Evolutionary conservation across 2,113 vertebrate species (phyloP).

Genomic region (Chlamydotis undulata): DNA sequence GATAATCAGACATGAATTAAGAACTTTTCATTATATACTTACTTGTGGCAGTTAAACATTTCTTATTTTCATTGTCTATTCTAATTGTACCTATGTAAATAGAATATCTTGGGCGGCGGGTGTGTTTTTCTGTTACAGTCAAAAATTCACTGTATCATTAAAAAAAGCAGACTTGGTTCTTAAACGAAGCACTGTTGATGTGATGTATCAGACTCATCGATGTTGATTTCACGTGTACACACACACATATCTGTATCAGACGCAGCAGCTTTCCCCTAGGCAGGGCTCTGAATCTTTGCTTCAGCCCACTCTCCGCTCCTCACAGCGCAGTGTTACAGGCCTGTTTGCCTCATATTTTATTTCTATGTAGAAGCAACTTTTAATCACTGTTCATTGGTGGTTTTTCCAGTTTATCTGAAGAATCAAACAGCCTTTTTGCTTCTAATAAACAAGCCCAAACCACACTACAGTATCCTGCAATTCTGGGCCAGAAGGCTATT

Average conservation of each 20-base stretch:
- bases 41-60: background rate
- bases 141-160: background rate
- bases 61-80: background rate
- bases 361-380: background rate
- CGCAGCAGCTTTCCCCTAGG: background rate
- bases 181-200: background rate
- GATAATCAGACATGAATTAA: conserved; percentile 24
- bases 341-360: background rate
- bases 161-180: background rate
- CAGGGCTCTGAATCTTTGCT: background rate
- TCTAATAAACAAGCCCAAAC: background rate
- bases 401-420: background rate
- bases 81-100: background rate
- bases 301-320: background rate
- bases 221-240: too few species aligned
- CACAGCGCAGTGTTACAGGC: background rate
- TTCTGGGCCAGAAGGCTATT: background rate
- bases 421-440: background rate
- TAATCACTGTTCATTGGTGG: background rate
- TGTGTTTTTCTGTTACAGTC: background rate
- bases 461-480: background rate
- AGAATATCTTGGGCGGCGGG: background rate
- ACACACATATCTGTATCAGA: background rate
- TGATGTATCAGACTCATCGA: background rate
- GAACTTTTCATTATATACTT: background rate